These are phyloP conservation scores for Parnassius glacialis DNA, from an alignment of 2,888 invertebrate genomes.

Conservation along the genomic window DNA sequence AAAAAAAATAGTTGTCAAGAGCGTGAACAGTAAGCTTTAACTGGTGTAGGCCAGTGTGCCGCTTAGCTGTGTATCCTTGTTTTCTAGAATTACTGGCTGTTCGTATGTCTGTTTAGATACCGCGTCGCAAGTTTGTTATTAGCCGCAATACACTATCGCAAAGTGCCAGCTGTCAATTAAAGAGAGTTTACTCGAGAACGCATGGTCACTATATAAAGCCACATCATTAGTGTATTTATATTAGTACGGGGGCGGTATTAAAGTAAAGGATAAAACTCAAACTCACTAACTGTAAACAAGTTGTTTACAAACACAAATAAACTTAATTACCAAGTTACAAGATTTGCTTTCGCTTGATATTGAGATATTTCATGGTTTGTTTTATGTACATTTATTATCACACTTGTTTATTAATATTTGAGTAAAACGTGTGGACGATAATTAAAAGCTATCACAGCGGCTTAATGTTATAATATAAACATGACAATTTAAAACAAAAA, in stretches of 20 bases:
- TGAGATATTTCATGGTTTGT: too few species aligned
- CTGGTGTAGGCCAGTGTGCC: slow-evolving; percentile 26
- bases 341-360: too few species aligned
- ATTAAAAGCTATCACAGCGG: too few species aligned
- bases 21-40: slow-evolving; percentile 16
- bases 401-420: too few species aligned
- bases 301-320: neutral
- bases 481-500: too few species aligned
- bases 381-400: too few species aligned
- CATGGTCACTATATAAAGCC: slow-evolving; percentile 1
- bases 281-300: neutral
- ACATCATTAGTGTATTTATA: neutral
- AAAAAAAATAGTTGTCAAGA: neutral
- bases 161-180: slow-evolving; percentile 14
- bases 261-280: neutral
- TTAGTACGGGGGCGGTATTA: neutral
- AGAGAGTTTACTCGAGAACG: neutral
- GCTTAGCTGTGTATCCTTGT: slow-evolving; percentile 23
- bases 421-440: too few species aligned
- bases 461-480: too few species aligned
- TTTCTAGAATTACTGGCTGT: slow-evolving; percentile 19
- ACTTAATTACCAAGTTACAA: too few species aligned
- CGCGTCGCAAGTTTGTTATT: slow-evolving; percentile 10
- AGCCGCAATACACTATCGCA: slow-evolving; percentile 15
- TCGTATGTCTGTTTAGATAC: slow-evolving; percentile 13